These are phyloP conservation scores for Euura saliciscinereae DNA, from an alignment of 1,140 invertebrate genomes.

Conservation along the genomic window DNA sequence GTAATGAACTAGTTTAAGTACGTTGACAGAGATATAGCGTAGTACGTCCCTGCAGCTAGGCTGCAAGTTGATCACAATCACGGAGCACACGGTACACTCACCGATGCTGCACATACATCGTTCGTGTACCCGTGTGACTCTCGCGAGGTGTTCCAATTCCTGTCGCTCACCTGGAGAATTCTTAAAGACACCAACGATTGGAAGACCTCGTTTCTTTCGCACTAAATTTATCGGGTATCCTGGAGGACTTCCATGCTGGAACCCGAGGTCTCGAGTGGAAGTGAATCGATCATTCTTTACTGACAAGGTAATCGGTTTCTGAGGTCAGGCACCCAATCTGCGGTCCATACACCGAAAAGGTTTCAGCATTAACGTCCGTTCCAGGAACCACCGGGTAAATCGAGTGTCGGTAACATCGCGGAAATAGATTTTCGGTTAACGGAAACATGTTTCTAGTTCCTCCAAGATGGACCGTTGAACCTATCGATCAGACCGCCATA, in stretches of 20 bases:
- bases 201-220: no score
- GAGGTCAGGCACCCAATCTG: not conserved
- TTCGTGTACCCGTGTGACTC: not conserved
- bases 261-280: no score
- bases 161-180: not conserved
- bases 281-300: no score
- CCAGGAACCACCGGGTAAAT: not conserved
- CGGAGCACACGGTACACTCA: not conserved
- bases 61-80: not conserved
- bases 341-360: not conserved
- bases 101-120: not conserved
- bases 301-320: not conserved
- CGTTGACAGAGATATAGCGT: not conserved
- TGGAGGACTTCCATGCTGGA: no score
- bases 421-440: conserved; percentile 1
- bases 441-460: conserved; percentile 71
- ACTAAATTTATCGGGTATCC: no score
- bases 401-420: not conserved
- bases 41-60: not conserved
- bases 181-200: not conserved
- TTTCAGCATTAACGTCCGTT: not conserved
- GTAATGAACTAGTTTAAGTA: conserved; percentile 3
- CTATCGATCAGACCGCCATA: conserved; percentile 82
- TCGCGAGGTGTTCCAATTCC: conserved; percentile 1
- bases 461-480: conserved; percentile 90